Evolutionary conservation across 2,888 invertebrate genomes (phyloP), one percentile per base, ranked within the genome.

Genomic region (Cryptus armator): DNA sequence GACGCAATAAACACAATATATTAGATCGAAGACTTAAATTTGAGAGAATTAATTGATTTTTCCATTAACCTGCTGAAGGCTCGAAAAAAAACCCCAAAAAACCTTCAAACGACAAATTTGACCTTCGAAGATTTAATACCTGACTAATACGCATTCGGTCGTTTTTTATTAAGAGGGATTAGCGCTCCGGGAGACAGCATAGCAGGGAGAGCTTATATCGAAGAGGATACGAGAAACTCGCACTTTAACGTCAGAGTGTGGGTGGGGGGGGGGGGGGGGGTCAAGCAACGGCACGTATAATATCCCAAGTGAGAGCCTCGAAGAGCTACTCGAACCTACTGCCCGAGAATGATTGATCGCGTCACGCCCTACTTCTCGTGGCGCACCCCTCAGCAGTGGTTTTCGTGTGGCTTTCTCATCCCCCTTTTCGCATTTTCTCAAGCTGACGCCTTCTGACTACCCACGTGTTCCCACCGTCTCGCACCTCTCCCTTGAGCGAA

Each of bases 281-380:
- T 85, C 53, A 48, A 75, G 46, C 19, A 24, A 62, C 19, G 74
- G 51, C 74, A 67, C 62, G 72, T 72, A 74, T 77, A 81, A 81
- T 72, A 74, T 62, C 78, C 87, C 87, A 86, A 89, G 87, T 86
- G 87, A 89, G 88, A 88, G 88, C 81, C 81, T 81, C 84, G 77
- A 78, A 83, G 83, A 86, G 81, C 78, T 83, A 84, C 86, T 85
- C 86, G 86, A 85, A 88, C 78, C 87, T 83, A 83, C 87, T 88
- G 68, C 6, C 67, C 68, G 80, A 74, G 84, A 86, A 83, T 87
- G 87, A 89, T 88, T 84, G 89, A 89, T 89, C 85, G 79, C 62
- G 79, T 77, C 78, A 79, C 79, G 87, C 84, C 84, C 77, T 80
- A 78, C 64, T 82, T 82, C 46, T 1, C 51, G 81, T 75, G 81